Evolutionary conservation across 2,113 vertebrate species (phyloP).

Genomic region (Brachionichthys hirsutus): DNA sequence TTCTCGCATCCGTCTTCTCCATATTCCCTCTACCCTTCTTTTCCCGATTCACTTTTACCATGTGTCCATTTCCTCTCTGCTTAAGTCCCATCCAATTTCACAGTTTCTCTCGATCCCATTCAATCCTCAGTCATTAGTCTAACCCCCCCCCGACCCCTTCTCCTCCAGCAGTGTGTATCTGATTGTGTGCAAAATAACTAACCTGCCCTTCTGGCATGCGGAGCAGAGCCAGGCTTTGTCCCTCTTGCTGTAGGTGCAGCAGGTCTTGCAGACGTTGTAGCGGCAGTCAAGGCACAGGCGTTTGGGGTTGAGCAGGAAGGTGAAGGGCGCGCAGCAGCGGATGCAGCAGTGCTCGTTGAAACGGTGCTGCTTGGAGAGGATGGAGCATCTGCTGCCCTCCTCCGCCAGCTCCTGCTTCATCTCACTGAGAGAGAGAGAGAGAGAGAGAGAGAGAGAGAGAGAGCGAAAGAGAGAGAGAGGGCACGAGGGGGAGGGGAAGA

Average conservation of each 20-base stretch:
- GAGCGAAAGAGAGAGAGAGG: slow-evolving; percentile 14
- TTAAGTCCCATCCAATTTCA: slow-evolving; percentile 19
- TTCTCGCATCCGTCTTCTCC: background rate
- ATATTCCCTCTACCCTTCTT: slow-evolving; percentile 9
- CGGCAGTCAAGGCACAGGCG: slow-evolving; percentile 89
- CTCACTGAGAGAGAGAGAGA: slow-evolving; percentile 79
- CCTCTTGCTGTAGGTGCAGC: slow-evolving; percentile 87
- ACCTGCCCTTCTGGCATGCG: slow-evolving; percentile 94
- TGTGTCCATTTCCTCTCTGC: background rate
- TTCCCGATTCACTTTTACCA: background rate
- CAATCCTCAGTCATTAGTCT: slow-evolving; percentile 35
- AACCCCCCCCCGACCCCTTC: slow-evolving; percentile 20
- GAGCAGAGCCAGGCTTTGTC: slow-evolving; percentile 90
- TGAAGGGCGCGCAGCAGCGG: slow-evolving; percentile 94
- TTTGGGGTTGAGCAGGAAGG: slow-evolving; percentile 92
- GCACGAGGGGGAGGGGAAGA: no score
- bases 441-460: slow-evolving; percentile 29
- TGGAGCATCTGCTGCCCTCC: slow-evolving; percentile 91
- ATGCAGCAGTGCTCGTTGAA: slow-evolving; percentile 97
- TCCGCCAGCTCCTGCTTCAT: slow-evolving; percentile 95
- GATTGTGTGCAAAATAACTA: slow-evolving; percentile 53
- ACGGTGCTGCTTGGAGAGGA: slow-evolving; percentile 90
- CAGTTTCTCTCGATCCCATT: slow-evolving; percentile 32
- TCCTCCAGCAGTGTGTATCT: background rate
- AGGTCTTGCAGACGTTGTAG: slow-evolving; percentile 94